Percentiles rank a stretch among this genome's conserved stretches.
These are phyloP conservation scores for Aix galericulata DNA, from an alignment of 2,113 vertebrate species.

Conservation along the genomic window DNA sequence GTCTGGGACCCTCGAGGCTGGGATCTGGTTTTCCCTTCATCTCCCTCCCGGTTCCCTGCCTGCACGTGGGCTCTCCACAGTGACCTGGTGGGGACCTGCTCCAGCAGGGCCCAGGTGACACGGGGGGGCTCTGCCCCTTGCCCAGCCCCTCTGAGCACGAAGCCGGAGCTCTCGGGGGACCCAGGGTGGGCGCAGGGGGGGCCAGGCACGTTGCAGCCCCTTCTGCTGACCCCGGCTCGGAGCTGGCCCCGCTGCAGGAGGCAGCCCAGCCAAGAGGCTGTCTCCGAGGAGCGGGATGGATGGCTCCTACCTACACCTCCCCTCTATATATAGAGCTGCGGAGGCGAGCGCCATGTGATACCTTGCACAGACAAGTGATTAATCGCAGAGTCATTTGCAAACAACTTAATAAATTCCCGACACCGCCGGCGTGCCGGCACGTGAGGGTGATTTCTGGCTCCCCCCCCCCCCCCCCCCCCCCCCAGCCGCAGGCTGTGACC, in stretches of 20 bases:
- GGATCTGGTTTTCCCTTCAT: not conserved
- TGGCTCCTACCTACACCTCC: not conserved
- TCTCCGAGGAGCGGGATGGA: not conserved
- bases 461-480: not conserved
- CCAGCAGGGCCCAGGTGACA: too few relatives aligned
- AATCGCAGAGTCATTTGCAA: conserved; percentile 22
- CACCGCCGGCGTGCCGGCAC: not conserved
- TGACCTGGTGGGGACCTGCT: too few relatives aligned
- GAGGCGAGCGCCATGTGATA: not conserved
- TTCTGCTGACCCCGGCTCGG: not conserved
- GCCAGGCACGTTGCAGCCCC: not conserved
- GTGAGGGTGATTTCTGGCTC: not conserved
- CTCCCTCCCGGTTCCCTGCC: not conserved
- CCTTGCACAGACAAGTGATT: not conserved
- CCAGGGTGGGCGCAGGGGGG: not conserved
- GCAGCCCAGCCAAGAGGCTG: not conserved
- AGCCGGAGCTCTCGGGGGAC: not conserved
- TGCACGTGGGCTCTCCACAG: too few relatives aligned
- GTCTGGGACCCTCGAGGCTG: too few relatives aligned
- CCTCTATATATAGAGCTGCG: not conserved
- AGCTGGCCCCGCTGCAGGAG: not conserved
- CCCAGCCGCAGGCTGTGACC: not conserved
- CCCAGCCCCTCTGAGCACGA: too few relatives aligned
- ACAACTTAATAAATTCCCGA: not conserved
- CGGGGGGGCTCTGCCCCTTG: too few relatives aligned